Evolutionary conservation across 64 coral and sea anemone genomes (phyloP), one percentile per base, ranked within the genome.

Genomic region (Astreopora myriophthalma): DNA sequence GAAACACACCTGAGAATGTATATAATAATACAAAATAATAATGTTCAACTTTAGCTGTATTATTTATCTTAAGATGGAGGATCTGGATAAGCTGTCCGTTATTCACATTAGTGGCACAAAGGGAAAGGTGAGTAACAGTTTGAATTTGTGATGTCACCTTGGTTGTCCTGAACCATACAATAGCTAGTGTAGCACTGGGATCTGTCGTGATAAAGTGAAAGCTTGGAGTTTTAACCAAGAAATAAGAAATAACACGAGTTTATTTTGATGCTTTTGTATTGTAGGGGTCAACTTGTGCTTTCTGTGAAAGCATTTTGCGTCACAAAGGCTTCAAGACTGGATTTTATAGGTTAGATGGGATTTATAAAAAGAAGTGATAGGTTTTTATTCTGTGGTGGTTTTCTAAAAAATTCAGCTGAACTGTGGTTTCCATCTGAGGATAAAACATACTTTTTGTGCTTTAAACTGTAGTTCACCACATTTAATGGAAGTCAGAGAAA

Each of bases 71-170:
- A 17, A 99, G 97, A 93, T 99, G 94, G 69, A 99, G 40, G 55
- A 90, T 13, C 77, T 99, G 22, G 97, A 99, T 32, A 71, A 96
- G 29, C 85, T 99, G 35, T 92, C 94, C 17, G 73, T 93, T 42
- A 96, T 99, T 75, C 97, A 99, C 82, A 89, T 99, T 61, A 99
- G 97, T 85, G 97, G 97, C 3, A 99, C 97, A 46, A 99, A 99
- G 66, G 97, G 97, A 60, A 99, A 99, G 91, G 96, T 98, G 70
- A 16, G 51, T 55, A 16, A 55, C 13, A 19, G 51, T 16, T 55
- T 55, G 1, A 14, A 14, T 55, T 13, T 13, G 51, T 3, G 17
- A 55, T 16, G 11, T n/a, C n/a, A n/a, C n/a, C 3, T 0, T 5
- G 40, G 11, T 44, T 5, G 40, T 44, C 40, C 11, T 44, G 40